Percentiles rank a stretch among this genome's conserved stretches.
These are phyloP conservation scores for Xenotilapia caudafasciata DNA, from an alignment of 2,113 vertebrate genomes.

Conservation along the genomic window DNA sequence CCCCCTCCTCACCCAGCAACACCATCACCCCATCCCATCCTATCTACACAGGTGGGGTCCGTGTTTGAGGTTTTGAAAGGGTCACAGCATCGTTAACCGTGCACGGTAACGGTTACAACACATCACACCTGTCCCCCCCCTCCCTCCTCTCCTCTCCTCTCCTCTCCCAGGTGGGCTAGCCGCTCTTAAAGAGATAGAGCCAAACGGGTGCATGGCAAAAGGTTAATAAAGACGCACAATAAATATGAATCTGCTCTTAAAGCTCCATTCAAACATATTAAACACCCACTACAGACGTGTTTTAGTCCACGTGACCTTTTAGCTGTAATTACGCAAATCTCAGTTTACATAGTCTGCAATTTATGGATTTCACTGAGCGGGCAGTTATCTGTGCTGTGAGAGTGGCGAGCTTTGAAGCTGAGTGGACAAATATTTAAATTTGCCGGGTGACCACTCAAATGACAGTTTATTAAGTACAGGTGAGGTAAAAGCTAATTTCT, in stretches of 20 bases:
- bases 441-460: not conserved
- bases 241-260: not conserved
- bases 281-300: not conserved
- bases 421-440: not conserved
- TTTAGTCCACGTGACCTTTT: not conserved
- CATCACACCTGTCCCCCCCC: slow-evolving; percentile 48
- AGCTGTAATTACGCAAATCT: not conserved
- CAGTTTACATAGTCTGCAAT: not conserved
- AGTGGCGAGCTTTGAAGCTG: not conserved
- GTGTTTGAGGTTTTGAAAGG: not conserved
- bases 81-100: not conserved
- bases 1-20: not conserved
- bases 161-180: slow-evolving; percentile 34
- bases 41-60: too few relatives aligned
- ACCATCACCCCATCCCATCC: not conserved
- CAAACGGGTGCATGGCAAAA: not conserved
- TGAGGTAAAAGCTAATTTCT: not conserved
- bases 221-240: not conserved
- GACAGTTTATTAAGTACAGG: not conserved
- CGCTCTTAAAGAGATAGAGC: slow-evolving; percentile 54
- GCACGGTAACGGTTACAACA: not conserved
- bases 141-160: not conserved
- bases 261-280: not conserved
- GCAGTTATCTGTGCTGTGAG: not conserved
- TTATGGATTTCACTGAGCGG: not conserved